Conservation (phyloP, 35 echinoderm and acorn worm species). For the Hemicentrotus pulcherrimus region DNA sequence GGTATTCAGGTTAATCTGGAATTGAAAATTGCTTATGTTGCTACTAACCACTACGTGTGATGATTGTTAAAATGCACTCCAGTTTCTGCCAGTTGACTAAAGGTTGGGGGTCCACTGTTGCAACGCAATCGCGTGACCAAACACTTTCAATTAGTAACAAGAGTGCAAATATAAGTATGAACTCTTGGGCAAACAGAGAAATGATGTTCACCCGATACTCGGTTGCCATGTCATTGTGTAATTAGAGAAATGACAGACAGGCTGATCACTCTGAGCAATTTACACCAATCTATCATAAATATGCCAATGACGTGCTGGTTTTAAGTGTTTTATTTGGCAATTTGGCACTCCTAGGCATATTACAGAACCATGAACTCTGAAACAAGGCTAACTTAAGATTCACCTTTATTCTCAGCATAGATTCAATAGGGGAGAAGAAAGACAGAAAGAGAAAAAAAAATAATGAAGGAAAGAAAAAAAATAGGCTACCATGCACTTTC, state of each 20-base stretch:
- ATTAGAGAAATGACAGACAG: not conserved
- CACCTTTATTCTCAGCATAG: too few relatives aligned
- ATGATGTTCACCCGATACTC: not conserved
- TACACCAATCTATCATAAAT: too few relatives aligned
- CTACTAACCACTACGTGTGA: not conserved
- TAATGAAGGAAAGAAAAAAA: too few relatives aligned
- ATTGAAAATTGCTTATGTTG: not conserved
- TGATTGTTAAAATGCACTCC: not conserved
- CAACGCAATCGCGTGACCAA: not conserved
- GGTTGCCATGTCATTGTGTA: not conserved
- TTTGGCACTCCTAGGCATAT: not conserved
- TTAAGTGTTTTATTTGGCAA: not conserved
- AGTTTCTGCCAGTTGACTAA: not conserved
- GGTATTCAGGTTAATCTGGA: not conserved
- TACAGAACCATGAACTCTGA: too few relatives aligned
- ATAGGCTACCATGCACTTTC: too few relatives aligned
- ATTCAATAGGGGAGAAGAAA: too few relatives aligned
- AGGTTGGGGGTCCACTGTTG: not conserved
- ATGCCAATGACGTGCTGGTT: not conserved
- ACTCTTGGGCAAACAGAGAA: not conserved
- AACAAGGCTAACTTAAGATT: too few relatives aligned
- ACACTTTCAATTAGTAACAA: not conserved
- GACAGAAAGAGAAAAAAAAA: too few relatives aligned
- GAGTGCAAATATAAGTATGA: not conserved
- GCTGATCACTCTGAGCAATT: not conserved